Evolutionary conservation across 2,888 invertebrate species (phyloP), one percentile per base, ranked within the genome.

Genomic region (Drosophila pseudotalamancana): DNA sequence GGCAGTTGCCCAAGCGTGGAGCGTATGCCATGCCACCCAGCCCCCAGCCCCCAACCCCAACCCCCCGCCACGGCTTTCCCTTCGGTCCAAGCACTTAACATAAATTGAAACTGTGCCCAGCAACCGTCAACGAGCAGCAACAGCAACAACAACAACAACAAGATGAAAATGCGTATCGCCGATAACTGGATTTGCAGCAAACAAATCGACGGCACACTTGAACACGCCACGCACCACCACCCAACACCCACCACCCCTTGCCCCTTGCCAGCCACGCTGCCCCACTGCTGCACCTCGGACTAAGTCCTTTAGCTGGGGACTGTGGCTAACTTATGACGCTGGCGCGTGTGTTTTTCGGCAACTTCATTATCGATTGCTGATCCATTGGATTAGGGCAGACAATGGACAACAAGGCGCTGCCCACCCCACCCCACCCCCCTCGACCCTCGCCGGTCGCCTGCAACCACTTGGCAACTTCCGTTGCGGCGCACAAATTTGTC

Each of bases 161-260:
- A n/a, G 35, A 42, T 57, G 46, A 56, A 53, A 46, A 57, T 61
- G 39, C 43, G 55, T 39, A 40, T 40, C 16, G 29, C 87, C 85
- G 87, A 88, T 88, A 88, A 88, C 83, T 79, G 85, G 88, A 87
- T 88, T 88, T 88, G 75, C 71, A 71, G 73, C 74, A 79, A 88
- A 87, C 87, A 88, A 87, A 88, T 87, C 77, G 87, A 59, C 50
- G 56, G 51, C 65, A 72, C 65, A 64, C 75, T 72, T 66, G 55
- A 73, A 72, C 72, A 72, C 72, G 79, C 62, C 39, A 48, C 32
- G 18, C 56, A 57, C 40, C 67, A 21, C 31, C 18, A 12, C 5
- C 3, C 16, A 3, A 2, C 31, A 12, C 31, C 4, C 29, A 2
- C 12, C 31, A 31, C 5, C 5, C 18, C 25, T 27, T 27, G 25